phyloP scores from a whole-genome alignment of 2,888 invertebrate species.

The Creontiades dilutus region DNA sequence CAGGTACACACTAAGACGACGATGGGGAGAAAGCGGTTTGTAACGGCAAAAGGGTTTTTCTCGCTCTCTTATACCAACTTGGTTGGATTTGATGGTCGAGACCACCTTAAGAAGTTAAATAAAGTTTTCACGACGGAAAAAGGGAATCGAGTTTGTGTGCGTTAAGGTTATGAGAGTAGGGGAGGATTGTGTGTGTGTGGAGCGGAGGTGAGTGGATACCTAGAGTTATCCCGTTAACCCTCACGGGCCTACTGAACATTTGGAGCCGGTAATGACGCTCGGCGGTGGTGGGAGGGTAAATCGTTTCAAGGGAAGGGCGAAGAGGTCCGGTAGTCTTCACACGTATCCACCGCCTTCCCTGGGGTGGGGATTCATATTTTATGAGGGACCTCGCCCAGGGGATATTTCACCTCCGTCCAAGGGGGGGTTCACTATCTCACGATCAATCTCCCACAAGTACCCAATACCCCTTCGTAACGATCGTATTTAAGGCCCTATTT shows the following conservation, averaged over 20 bases:
- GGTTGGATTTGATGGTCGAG: not conserved
- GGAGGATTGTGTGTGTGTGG: not conserved
- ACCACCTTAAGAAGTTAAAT: conserved; percentile 25
- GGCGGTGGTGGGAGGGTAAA: not conserved
- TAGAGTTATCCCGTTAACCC: not conserved
- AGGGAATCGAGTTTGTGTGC: no score
- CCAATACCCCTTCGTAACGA: no score
- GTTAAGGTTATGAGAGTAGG: no score
- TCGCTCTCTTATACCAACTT: not conserved
- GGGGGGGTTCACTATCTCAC: not conserved
- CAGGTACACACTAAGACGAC: not conserved
- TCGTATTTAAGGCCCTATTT: no score
- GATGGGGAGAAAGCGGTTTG: not conserved
- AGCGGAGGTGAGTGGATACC: no score
- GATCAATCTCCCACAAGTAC: not conserved
- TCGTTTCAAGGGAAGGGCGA: not conserved
- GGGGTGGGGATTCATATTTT: conserved; percentile 12
- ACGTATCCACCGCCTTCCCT: not conserved
- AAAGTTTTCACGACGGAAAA: conserved; percentile 6
- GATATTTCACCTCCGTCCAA: not conserved
- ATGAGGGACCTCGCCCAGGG: not conserved
- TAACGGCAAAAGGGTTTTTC: not conserved
- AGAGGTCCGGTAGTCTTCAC: conserved; percentile 2
- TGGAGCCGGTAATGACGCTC: not conserved
- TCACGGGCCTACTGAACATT: conserved; percentile 11